Evolutionary conservation across 2,888 invertebrate species (phyloP).

Genomic region (Theodoxus fluviatilis): DNA sequence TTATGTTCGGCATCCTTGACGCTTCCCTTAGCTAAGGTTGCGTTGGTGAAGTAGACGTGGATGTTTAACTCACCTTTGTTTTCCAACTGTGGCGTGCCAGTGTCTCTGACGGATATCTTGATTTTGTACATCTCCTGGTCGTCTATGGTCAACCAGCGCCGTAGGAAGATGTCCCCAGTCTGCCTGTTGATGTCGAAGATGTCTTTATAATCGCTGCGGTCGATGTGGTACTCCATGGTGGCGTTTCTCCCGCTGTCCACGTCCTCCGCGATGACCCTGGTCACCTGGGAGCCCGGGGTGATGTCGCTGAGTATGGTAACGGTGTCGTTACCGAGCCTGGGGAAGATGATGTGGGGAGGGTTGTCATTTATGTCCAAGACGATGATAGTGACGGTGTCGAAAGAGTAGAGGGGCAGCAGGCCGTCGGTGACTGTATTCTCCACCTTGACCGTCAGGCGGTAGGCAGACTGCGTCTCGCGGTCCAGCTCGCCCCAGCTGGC

Average conservation of each 20-base stretch:
- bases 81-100: conserved; percentile 41
- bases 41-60: conserved; percentile 31
- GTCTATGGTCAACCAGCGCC: conserved; percentile 31
- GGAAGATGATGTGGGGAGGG: conserved; percentile 48
- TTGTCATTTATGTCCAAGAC: conserved; percentile 57
- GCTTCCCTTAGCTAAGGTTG: neutral
- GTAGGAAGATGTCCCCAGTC: conserved; percentile 42
- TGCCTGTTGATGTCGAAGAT: conserved; percentile 37
- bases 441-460: conserved; percentile 46
- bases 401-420: conserved; percentile 40
- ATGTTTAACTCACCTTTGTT: conserved; percentile 37
- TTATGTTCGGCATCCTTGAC: conserved; percentile 32
- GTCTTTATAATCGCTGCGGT: conserved; percentile 37
- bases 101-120: conserved; percentile 44
- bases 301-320: conserved; percentile 35
- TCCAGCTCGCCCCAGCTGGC: too few relatives aligned
- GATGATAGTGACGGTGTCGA: conserved; percentile 43
- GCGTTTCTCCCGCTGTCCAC: conserved; percentile 47
- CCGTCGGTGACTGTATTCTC: conserved; percentile 45
- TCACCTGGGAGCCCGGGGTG: conserved; percentile 33
- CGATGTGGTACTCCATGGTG: conserved; percentile 40
- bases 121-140: conserved; percentile 40
- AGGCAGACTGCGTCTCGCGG: conserved; percentile 27
- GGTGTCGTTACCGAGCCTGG: conserved; percentile 41
- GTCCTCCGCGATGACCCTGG: conserved; percentile 42